Conservation (phyloP, 2,888 invertebrate species). For the Agrotis puta region DNA sequence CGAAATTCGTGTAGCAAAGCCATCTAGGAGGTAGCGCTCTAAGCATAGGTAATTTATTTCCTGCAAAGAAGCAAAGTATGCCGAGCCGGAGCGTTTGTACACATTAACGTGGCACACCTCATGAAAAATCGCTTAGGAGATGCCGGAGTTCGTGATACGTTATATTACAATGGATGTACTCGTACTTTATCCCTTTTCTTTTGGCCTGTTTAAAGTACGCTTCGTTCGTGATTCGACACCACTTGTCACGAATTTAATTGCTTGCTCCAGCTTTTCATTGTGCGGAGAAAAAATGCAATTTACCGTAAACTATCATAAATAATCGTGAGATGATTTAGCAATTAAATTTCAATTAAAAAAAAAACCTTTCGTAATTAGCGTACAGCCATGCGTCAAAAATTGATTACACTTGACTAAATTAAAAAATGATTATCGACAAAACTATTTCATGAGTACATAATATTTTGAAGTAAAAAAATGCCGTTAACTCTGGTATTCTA, state of each 20-base stretch:
- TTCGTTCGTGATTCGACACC: slow-evolving; percentile 44
- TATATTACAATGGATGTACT: slow-evolving; percentile 68
- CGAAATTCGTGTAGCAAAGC: slow-evolving; percentile 79
- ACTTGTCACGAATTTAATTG: slow-evolving; percentile 30
- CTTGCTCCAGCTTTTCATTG: not conserved
- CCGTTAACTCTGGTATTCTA: no score
- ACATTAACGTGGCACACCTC: slow-evolving; percentile 89
- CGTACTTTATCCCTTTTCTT: slow-evolving; percentile 60
- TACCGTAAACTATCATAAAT: no score
- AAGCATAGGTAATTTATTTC: slow-evolving; percentile 87
- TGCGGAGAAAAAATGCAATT: not conserved
- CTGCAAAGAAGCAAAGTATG: slow-evolving; percentile 87
- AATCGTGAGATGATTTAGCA: not conserved
- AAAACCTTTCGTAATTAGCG: no score
- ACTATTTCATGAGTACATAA: not conserved
- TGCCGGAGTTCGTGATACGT: slow-evolving; percentile 77
- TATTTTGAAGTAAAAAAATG: not conserved
- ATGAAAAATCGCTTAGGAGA: slow-evolving; percentile 90
- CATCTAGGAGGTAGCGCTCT: slow-evolving; percentile 73
- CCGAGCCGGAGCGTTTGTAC: slow-evolving; percentile 88
- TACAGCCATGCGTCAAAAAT: slow-evolving; percentile 10
- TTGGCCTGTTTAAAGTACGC: slow-evolving; percentile 64
- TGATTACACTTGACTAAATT: slow-evolving; percentile 14
- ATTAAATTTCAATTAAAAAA: no score
- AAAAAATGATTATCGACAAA: not conserved